Evolutionary conservation across 1,140 invertebrate genomes (phyloP).

Genomic region (Mizuhopecten yessoensis): DNA sequence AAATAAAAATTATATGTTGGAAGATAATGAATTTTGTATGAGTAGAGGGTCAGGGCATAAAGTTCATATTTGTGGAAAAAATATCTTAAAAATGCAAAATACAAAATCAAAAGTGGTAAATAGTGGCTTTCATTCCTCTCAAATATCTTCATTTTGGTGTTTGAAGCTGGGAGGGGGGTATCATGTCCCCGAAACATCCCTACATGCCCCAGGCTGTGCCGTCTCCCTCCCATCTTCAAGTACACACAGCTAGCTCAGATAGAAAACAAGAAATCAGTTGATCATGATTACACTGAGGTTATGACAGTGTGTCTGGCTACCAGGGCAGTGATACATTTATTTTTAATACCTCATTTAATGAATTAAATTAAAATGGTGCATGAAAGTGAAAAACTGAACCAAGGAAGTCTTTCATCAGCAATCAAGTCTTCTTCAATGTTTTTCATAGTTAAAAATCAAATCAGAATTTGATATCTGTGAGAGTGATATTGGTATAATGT

Average conservation of each 20-base stretch:
- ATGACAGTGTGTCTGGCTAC: background rate
- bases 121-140: too few species aligned
- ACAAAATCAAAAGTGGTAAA: too few species aligned
- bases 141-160: too few species aligned
- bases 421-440: background rate
- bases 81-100: too few species aligned
- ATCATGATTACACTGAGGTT: background rate
- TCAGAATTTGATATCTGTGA: slow-evolving; percentile 34
- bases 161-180: too few species aligned
- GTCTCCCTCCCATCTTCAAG: too few species aligned
- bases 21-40: too few species aligned
- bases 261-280: background rate
- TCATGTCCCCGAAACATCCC: too few species aligned
- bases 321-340: background rate
- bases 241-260: too few species aligned
- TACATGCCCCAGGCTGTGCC: background rate
- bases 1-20: too few species aligned
- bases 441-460: background rate
- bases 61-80: too few species aligned
- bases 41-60: too few species aligned
- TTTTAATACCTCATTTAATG: background rate
- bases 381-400: background rate
- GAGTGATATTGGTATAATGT: background rate
- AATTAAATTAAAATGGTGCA: background rate
- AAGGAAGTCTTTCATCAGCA: background rate